These are phyloP conservation scores for Carcina quercana DNA, from an alignment of 2,888 invertebrate species.

Conservation along the genomic window DNA sequence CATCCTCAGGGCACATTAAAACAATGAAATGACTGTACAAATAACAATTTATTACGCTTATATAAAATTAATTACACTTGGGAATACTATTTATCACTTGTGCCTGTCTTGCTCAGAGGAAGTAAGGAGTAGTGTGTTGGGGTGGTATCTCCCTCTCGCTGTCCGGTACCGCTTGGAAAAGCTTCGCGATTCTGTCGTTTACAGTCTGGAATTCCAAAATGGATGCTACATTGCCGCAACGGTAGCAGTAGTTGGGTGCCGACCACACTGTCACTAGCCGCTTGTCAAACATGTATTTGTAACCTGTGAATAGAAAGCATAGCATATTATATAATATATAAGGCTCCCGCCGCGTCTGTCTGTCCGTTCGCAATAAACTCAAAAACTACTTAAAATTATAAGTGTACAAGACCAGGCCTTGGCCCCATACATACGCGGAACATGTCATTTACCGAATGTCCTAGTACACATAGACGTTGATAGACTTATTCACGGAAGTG, in stretches of 20 bases:
- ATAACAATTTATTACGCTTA: conserved; percentile 57
- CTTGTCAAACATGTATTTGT: conserved; percentile 98
- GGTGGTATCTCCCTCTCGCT: conserved; percentile 94
- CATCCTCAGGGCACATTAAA: too few relatives aligned
- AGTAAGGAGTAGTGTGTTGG: conserved; percentile 96
- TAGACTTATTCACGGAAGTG: too few relatives aligned
- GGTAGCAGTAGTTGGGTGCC: conserved; percentile 99
- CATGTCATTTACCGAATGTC: too few relatives aligned
- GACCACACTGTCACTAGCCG: conserved; percentile 99
- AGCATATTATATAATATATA: too few relatives aligned
- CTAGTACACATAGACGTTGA: too few relatives aligned
- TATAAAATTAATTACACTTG: conserved; percentile 35
- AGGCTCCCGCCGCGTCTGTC: too few relatives aligned
- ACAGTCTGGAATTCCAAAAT: conserved; percentile 92
- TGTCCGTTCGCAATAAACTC: too few relatives aligned
- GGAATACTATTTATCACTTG: conserved; percentile 41
- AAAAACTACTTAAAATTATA: too few relatives aligned
- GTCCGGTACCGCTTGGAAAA: conserved; percentile 98
- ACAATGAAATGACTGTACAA: conserved; percentile 12
- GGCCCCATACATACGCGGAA: too few relatives aligned
- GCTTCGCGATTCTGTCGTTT: conserved; percentile 84
- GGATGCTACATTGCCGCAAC: conserved; percentile 98
- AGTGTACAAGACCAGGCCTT: too few relatives aligned
- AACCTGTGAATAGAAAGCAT: conserved; percentile 78
- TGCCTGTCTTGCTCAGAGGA: conserved; percentile 78